Percentiles rank a stretch among this genome's conserved stretches.
phyloP scores from a whole-genome alignment of 2,113 vertebrate species.

The Psilopogon haemacephalus region DNA sequence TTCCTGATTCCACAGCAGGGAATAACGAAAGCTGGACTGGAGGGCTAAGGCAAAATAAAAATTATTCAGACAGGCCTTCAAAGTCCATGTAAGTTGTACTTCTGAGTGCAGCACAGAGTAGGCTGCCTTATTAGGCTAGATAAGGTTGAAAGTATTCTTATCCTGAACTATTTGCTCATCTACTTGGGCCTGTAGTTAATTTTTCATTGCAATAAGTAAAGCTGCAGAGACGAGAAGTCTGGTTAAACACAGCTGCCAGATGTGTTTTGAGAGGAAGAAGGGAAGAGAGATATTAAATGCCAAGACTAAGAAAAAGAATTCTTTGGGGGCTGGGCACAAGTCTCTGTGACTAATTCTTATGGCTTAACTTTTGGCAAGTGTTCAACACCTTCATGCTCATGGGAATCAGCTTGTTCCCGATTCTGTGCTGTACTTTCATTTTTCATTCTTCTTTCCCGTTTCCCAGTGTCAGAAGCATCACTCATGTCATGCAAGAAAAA shows the following conservation, averaged over 20 bases:
- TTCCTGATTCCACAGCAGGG: neutral
- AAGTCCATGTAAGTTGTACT: neutral
- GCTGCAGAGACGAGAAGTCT: neutral
- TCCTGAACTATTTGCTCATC: neutral
- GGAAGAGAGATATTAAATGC: neutral
- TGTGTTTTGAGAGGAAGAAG: neutral
- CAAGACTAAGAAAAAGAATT: neutral
- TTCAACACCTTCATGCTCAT: neutral
- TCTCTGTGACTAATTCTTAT: neutral
- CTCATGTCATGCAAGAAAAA: neutral
- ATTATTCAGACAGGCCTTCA: neutral
- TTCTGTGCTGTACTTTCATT: neutral
- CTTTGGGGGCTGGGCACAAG: neutral
- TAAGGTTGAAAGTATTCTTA: slow-evolving; percentile 18
- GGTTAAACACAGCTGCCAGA: neutral
- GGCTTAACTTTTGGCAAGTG: neutral
- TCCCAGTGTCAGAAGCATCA: slow-evolving; percentile 9
- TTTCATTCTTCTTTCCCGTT: neutral
- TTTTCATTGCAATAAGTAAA: slow-evolving; percentile 10
- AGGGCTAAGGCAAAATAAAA: neutral
- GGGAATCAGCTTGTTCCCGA: neutral
- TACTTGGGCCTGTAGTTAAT: neutral
- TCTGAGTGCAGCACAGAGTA: neutral
- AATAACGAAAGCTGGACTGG: neutral
- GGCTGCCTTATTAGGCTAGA: neutral